A percentile compares a stretch with the other conserved stretches of the same genome.
These are phyloP conservation scores for Exocentrus adspersus DNA, from an alignment of 2,888 invertebrate genomes.

Conservation along the genomic window DNA sequence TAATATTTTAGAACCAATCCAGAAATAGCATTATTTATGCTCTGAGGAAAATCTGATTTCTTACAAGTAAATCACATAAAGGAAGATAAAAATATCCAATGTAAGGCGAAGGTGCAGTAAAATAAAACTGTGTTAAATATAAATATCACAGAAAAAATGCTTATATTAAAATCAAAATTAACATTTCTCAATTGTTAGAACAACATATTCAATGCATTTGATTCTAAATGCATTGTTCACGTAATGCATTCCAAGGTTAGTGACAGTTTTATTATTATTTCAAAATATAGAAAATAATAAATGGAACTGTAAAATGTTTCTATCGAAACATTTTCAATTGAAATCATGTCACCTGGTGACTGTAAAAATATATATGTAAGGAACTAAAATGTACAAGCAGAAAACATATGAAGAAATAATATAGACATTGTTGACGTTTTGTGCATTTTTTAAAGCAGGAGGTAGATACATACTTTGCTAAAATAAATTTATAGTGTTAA, in stretches of 20 bases:
- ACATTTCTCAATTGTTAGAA: constrained; percentile 22
- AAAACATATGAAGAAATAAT: constrained; percentile 12
- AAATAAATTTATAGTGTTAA: not conserved
- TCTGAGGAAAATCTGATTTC: not conserved
- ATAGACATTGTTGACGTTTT: constrained; percentile 34
- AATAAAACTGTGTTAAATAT: constrained; percentile 48
- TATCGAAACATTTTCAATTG: not conserved
- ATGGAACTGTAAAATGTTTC: constrained; percentile 26
- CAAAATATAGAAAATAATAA: constrained; percentile 33
- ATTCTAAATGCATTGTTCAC: constrained; percentile 31
- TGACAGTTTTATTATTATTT: constrained; percentile 31
- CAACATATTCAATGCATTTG: constrained; percentile 36
- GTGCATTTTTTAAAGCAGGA: constrained; percentile 19
- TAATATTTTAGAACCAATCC: not conserved
- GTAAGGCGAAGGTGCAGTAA: constrained; percentile 19
- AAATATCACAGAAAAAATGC: constrained; percentile 57
- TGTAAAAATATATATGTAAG: not conserved
- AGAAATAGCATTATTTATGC: too few relatives aligned
- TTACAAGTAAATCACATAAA: not conserved
- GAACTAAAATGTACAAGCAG: constrained; percentile 13
- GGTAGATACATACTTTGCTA: constrained; percentile 21
- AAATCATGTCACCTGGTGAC: not conserved
- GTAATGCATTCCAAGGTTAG: constrained; percentile 13
- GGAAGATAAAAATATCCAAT: constrained; percentile 15
- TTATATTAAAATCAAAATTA: constrained; percentile 40